Conservation (phyloP, 1,140 invertebrate species). For the Meloidogyne exigua region DNA sequence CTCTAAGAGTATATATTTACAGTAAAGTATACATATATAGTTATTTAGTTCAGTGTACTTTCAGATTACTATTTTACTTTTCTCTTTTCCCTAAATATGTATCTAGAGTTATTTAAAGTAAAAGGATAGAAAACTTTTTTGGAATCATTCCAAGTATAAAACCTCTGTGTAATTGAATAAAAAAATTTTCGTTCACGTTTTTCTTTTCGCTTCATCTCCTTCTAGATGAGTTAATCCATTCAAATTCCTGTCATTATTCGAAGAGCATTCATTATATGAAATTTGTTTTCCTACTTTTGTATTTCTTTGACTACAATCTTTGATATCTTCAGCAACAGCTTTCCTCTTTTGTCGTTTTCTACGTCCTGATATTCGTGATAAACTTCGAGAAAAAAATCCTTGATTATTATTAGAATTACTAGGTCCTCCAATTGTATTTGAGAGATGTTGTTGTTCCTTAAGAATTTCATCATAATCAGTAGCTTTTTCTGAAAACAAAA, state of each 20-base stretch:
- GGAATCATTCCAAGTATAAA: neutral
- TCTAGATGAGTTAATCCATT: neutral
- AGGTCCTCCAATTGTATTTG: neutral
- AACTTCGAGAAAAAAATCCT: slow-evolving; percentile 11
- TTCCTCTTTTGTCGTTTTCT: neutral
- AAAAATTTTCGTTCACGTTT: neutral
- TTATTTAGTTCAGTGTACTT: no score
- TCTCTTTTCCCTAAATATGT: no score
- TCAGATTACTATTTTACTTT: no score
- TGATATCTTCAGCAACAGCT: neutral
- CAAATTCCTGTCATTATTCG: neutral
- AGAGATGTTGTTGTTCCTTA: neutral
- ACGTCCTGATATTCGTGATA: slow-evolving; percentile 17
- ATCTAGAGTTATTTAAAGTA: no score
- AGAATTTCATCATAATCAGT: neutral
- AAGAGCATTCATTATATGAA: neutral
- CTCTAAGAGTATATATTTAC: no score
- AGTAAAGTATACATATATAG: no score
- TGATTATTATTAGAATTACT: neutral
- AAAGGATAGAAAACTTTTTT: no score
- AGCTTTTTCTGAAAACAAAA: neutral
- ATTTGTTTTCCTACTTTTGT: neutral
- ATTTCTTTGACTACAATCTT: neutral
- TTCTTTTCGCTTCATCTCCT: neutral
- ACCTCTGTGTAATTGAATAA: neutral